Evolutionary conservation across 2,888 invertebrate species (phyloP).

Genomic region (Lobophora halterata): DNA sequence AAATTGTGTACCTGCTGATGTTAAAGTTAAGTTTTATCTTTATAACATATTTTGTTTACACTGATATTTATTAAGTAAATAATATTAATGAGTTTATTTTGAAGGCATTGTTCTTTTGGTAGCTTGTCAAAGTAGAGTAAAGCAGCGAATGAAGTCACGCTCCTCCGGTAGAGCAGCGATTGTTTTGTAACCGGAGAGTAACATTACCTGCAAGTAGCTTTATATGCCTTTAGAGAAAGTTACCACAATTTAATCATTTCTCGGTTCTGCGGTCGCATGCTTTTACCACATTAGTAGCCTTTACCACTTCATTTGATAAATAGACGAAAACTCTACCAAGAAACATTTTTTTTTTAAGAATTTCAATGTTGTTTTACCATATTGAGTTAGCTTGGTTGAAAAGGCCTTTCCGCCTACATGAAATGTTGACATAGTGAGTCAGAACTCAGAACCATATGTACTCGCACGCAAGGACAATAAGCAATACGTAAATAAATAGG

Average conservation of each 20-base stretch:
- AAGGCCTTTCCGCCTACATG: slow-evolving; percentile 70
- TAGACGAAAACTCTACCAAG: slow-evolving; percentile 4
- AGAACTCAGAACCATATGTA: slow-evolving; percentile 56
- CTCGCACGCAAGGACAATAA: slow-evolving; percentile 70
- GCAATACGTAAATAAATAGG: slow-evolving; percentile 45
- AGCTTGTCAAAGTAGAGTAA: slow-evolving; percentile 4
- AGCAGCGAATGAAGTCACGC: slow-evolving; percentile 33
- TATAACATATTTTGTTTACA: slow-evolving; percentile 10
- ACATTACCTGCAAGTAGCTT: slow-evolving; percentile 30
- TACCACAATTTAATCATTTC: slow-evolving; percentile 37
- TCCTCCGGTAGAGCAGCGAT: slow-evolving; percentile 36
- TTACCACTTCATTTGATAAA: slow-evolving; percentile 15
- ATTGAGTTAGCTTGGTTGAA: slow-evolving; percentile 43
- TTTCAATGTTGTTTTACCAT: slow-evolving; percentile 46
- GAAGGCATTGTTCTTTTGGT: neutral
- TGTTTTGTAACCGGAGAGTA: slow-evolving; percentile 49
- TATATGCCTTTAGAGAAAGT: slow-evolving; percentile 55
- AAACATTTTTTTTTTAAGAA: slow-evolving; percentile 26
- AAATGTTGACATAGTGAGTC: slow-evolving; percentile 73
- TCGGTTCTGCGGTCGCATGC: slow-evolving; percentile 29
- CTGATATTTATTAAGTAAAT: too few species aligned
- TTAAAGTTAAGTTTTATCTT: slow-evolving; percentile 9
- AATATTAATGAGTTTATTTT: neutral
- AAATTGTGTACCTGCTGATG: slow-evolving; percentile 18
- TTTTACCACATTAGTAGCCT: slow-evolving; percentile 16